Evolutionary conservation across 2,888 invertebrate genomes (phyloP), one percentile per base, ranked within the genome.

Genomic region (Drosophila ezoana): DNA sequence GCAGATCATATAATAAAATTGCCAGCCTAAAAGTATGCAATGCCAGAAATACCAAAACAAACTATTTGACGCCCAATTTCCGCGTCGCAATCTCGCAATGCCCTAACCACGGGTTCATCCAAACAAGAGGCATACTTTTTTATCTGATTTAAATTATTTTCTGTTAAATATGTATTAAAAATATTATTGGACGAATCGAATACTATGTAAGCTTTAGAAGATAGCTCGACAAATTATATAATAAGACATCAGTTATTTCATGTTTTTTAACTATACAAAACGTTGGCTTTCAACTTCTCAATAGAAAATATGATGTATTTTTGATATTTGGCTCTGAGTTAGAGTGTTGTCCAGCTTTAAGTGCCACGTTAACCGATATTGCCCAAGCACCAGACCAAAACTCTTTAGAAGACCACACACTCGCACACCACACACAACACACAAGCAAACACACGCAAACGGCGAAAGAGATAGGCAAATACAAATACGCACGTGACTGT

Each of bases 11-110:
- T 62, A 57, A 59, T 75, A 64, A 70, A 63, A 59, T 48, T 13
- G 14, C 23, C 28, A 28, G 72, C 69, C 70, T 35, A 62, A 72
- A 70, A 75, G 81, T 61, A 73, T 67, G 72, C 79, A 56, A 51
- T 47, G 35, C 13, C 13, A 23, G 44, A 44, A 54, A 32, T 6
- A 11, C 28, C 37, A 52, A 52, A 56, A 28, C 16, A 44, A 20
- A 18, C 33, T n/a, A 23, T 32, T n/a, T 14, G 20, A 43, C 35
- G 41, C 23, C 48, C 41, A 62, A 62, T 64, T 16, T 1, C 5
- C 10, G 16, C 11, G 9, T 16, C 4, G 40, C 40, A 14, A 8
- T 9, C 14, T 14, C 14, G 6, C 14, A 33, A 20, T 35, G 43
- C 54, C 23, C 23, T 44, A 23, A 35, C 35, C 32, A 3, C 33